Evolutionary conservation across 2,797 vertebrate species (phyloP).

Genomic region (Betta splendens): DNA sequence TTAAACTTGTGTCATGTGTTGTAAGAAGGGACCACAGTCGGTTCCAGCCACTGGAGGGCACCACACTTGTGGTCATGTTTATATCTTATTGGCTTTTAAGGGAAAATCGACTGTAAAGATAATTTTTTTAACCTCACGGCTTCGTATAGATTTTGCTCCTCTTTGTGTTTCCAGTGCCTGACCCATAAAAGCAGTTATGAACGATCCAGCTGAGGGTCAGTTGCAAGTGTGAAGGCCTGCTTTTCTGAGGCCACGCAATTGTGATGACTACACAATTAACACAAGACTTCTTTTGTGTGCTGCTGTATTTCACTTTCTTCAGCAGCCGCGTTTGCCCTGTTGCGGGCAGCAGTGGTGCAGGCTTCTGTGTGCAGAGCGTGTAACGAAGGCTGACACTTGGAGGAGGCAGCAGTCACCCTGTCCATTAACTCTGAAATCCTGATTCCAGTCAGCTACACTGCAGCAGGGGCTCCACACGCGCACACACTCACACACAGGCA

Average conservation of each 20-base stretch:
- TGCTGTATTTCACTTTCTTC: conserved; percentile 21
- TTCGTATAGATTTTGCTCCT: conserved; percentile 13
- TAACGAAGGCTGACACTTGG: conserved; percentile 74
- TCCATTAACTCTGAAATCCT: conserved; percentile 74
- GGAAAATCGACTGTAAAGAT: conserved; percentile 6
- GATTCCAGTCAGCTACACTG: conserved; percentile 58
- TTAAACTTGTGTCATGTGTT: not conserved
- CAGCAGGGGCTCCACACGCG: conserved; percentile 32
- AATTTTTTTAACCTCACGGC: conserved; percentile 26
- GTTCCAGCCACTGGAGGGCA: not conserved
- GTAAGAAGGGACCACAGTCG: not conserved
- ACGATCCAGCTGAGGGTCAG: conserved; percentile 16
- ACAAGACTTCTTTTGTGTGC: not conserved
- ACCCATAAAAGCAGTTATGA: conserved; percentile 23
- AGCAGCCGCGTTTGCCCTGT: conserved; percentile 11
- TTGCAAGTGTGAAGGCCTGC: conserved; percentile 3
- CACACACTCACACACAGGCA: conserved; percentile 15
- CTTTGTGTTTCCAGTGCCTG: conserved; percentile 11
- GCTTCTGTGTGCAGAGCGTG: conserved; percentile 65
- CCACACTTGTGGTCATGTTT: not conserved
- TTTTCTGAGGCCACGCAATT: no score
- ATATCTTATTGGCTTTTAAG: not conserved
- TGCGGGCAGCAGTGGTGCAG: conserved; percentile 16
- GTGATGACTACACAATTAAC: not conserved
- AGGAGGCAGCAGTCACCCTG: conserved; percentile 67